Evolutionary conservation across 2,888 invertebrate species (phyloP).

Genomic region (Piscicola geometra): DNA sequence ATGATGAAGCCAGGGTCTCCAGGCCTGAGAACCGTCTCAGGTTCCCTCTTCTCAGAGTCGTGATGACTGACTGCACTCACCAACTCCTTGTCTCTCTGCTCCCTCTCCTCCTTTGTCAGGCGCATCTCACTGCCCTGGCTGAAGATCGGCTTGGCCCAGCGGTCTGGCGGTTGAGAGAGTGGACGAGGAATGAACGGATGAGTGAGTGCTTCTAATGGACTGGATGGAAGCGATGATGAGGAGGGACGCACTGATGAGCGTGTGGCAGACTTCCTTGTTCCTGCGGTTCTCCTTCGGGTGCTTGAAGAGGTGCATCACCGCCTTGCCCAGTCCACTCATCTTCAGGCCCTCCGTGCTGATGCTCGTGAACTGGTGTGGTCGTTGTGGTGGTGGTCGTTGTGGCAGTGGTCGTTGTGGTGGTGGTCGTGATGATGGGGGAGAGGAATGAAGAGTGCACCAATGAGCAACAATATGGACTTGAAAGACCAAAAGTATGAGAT

Average conservation of each 20-base stretch:
- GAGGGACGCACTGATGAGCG: slow-evolving; percentile 69
- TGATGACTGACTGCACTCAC: slow-evolving; percentile 47
- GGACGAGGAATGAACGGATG: too few relatives aligned
- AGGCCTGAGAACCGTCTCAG: slow-evolving; percentile 69
- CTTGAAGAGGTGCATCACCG: slow-evolving; percentile 98
- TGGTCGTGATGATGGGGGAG: too few relatives aligned
- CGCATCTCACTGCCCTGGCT: slow-evolving; percentile 88
- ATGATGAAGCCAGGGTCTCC: slow-evolving; percentile 93
- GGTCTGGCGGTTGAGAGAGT: slow-evolving; percentile 56
- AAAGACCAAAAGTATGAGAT: not conserved
- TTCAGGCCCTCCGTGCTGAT: slow-evolving; percentile 84
- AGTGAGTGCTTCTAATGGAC: not conserved
- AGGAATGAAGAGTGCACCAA: not conserved
- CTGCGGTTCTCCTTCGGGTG: slow-evolving; percentile 93
- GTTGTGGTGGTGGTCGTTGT: too few relatives aligned
- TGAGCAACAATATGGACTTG: not conserved
- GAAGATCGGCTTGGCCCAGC: slow-evolving; percentile 97
- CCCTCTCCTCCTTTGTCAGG: slow-evolving; percentile 84
- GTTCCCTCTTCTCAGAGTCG: not conserved
- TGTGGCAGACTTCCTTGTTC: slow-evolving; percentile 82
- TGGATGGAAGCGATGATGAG: not conserved
- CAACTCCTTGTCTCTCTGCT: slow-evolving; percentile 84
- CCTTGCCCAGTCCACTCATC: slow-evolving; percentile 94
- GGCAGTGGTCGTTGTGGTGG: too few relatives aligned
- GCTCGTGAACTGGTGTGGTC: slow-evolving; percentile 71